A percentile compares a stretch with the other conserved stretches of the same genome.
These are phyloP conservation scores for Phylloscopus whistleri DNA, from an alignment of 2,113 vertebrate species.

Conservation along the genomic window DNA sequence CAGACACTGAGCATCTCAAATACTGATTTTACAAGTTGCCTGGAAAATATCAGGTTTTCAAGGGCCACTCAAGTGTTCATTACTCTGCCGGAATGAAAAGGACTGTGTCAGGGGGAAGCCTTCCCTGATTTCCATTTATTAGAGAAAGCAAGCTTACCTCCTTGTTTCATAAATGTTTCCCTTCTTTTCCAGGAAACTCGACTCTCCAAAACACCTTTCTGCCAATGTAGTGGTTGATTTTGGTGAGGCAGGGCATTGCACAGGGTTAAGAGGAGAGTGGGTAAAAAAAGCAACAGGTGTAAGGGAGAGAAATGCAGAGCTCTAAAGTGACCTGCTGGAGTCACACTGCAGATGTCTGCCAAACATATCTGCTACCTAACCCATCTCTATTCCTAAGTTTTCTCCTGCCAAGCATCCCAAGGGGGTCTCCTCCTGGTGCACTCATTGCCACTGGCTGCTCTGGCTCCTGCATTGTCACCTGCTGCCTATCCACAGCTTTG, in stretches of 20 bases:
- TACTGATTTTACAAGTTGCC: not conserved
- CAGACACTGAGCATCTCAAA: not conserved
- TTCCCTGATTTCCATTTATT: not conserved
- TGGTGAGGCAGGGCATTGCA: not conserved
- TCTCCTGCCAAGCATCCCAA: not conserved
- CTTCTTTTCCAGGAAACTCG: not conserved
- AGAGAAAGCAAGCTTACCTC: not conserved
- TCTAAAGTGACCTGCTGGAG: not conserved
- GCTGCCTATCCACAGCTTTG: not conserved
- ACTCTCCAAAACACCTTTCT: not conserved
- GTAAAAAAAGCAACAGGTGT: not conserved
- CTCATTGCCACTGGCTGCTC: not conserved
- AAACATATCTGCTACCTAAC: not conserved
- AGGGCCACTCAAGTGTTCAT: not conserved
- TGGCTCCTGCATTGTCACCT: not conserved
- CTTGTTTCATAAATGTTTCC: not conserved
- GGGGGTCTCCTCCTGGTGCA: not conserved
- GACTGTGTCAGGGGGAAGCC: not conserved
- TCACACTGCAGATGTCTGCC: not conserved
- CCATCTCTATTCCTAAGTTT: rapidly evolving
- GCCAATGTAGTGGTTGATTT: not conserved
- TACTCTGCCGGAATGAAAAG: not conserved
- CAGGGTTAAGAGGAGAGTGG: not conserved
- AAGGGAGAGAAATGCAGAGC: not conserved
- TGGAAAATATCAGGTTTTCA: not conserved